Percentiles rank a stretch among this genome's conserved stretches.
Evolutionary conservation across 2,888 invertebrate genomes (phyloP).

Genomic region (Abrostola tripartita): DNA sequence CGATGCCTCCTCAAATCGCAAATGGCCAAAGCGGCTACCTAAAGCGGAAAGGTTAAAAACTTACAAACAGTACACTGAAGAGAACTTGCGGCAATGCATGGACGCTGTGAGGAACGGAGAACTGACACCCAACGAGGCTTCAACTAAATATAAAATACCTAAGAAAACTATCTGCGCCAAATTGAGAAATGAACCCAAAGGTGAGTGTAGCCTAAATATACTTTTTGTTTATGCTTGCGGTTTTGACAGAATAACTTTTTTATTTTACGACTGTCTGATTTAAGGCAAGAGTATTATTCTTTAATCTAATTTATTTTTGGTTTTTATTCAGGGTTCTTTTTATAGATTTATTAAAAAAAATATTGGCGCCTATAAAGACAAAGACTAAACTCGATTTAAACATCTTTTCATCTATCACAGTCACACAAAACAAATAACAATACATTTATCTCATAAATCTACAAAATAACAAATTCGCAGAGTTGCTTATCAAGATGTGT

Average conservation of each 20-base stretch:
- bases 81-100: slow-evolving; percentile 59
- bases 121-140: slow-evolving; percentile 56
- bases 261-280: not conserved
- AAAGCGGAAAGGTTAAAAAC: slow-evolving; percentile 45
- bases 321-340: no score
- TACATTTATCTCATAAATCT: no score
- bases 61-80: slow-evolving; percentile 67
- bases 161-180: slow-evolving; percentile 64
- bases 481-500: no score
- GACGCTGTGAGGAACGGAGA: slow-evolving; percentile 51
- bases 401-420: no score
- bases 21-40: slow-evolving; percentile 58
- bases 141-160: slow-evolving; percentile 64
- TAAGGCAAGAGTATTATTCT: not conserved
- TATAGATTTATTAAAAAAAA: no score
- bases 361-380: no score
- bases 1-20: slow-evolving; percentile 6
- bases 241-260: slow-evolving; percentile 2
- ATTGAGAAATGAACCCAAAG: slow-evolving; percentile 24
- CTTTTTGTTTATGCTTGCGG: not conserved
- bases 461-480: no score
- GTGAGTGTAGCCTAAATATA: slow-evolving; percentile 35
- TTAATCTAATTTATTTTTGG: not conserved
- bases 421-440: no score
- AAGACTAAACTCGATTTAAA: no score